Evolutionary conservation across 2,797 vertebrate species (phyloP), one percentile per base, ranked within the genome.

Genomic region (Mormyrops boulengeri): DNA sequence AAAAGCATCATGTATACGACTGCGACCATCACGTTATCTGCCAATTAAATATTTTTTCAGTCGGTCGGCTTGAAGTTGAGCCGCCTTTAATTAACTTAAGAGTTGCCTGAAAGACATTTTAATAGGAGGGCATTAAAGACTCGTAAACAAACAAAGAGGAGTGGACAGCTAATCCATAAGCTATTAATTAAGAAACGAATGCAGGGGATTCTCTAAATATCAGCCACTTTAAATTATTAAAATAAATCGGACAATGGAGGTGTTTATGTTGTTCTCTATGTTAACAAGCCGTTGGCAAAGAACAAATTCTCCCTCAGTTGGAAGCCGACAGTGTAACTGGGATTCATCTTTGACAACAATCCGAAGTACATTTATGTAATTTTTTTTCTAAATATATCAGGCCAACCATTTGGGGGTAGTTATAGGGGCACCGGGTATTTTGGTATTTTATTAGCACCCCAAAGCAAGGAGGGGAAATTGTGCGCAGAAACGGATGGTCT

Each of bases 81-180:
- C 85, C 88, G 41, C 90, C 90, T 94, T 95, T 93, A 94, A 95
- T 95, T 94, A 92, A 91, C 92, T 92, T 94, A 94, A 95, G 91
- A 94, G 93, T 92, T 85, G 92, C 93, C 92, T 93, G 93, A 92
- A 92, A 93, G 93, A 92, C 91, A 89, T 94, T 95, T 92, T 93
- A 92, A 92, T 85, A 8, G 89, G 90, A 80, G 88, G 88, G 90
- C 91, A 93, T 93, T 94, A 94, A 94, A 94, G 93, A 93, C 92
- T 92, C 53, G 89, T 94, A 95, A 95, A 95, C 94, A 96, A 95
- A 96, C 93, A 93, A 93, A 94, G 93, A 92, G 69, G 90, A 91
- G 91, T 73, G 88, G 94, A 95, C 94, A 95, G 93, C 94, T 95
- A 96, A 96, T 96, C 95, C 92, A 96, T 96, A 95, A 92, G 93